Evolutionary conservation across 1,140 invertebrate genomes (phyloP).

Genomic region (Rhyzopertha dominica): DNA sequence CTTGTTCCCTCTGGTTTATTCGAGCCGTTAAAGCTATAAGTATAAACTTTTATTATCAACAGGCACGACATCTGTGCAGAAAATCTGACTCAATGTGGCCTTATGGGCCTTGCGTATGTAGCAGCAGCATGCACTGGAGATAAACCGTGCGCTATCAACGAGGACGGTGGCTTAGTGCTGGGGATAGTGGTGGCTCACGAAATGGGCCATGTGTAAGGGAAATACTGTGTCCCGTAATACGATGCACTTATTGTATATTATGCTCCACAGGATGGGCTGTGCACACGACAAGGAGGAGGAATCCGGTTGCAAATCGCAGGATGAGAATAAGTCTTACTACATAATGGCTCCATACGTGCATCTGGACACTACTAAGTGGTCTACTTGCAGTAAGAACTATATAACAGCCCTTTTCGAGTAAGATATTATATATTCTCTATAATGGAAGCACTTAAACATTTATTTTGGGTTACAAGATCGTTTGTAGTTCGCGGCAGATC

Average conservation of each 20-base stretch:
- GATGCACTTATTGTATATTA: slow-evolving; percentile 17
- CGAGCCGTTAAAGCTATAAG: too few species aligned
- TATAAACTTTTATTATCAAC: slow-evolving; percentile 21
- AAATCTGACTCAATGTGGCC: slow-evolving; percentile 55
- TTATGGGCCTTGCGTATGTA: slow-evolving; percentile 63
- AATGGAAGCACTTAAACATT: too few species aligned
- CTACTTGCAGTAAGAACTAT: slow-evolving; percentile 57
- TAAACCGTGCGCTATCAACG: slow-evolving; percentile 61
- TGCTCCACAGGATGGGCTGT: slow-evolving; percentile 58
- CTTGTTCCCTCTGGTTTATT: too few species aligned
- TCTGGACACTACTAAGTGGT: slow-evolving; percentile 59
- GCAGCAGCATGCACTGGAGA: slow-evolving; percentile 59
- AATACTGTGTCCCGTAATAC: not conserved
- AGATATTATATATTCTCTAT: slow-evolving; percentile 35
- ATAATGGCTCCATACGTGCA: slow-evolving; percentile 63
- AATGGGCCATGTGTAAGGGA: slow-evolving; percentile 64
- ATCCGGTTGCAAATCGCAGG: slow-evolving; percentile 44
- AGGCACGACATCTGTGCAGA: slow-evolving; percentile 41
- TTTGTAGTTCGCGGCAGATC: too few species aligned
- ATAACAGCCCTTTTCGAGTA: slow-evolving; percentile 65
- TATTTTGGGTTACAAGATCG: too few species aligned
- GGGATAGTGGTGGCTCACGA: slow-evolving; percentile 67
- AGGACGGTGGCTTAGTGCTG: slow-evolving; percentile 61
- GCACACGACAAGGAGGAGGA: slow-evolving; percentile 54
- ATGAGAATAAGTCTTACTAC: slow-evolving; percentile 46